Base-by-base conservation (phyloP, 2,888 invertebrate genomes). In the Coleophora deauratella region DNA sequence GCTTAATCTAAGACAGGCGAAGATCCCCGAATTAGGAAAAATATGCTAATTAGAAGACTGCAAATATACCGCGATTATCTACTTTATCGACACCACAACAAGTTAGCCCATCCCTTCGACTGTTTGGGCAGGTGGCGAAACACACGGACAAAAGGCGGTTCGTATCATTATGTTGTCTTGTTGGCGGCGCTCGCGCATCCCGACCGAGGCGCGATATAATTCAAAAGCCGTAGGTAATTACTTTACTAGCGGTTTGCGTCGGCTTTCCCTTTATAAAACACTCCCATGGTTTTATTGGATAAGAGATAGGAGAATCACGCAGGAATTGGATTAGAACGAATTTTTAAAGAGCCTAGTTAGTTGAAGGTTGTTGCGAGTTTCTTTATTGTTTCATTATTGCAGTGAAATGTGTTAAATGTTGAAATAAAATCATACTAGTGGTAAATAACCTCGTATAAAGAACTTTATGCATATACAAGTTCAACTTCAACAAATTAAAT, bases 121-220 rank as follows among this genome's bases (percentile, higher is more conserved):
- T 74, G 78, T 82, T 82, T 82, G 78, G 82, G 85, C 84, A 84
- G 84, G 85, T 85, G 85, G 85, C 80, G 80, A 84, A 84, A 80
- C 75, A 66, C 62, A 69, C 80, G 72, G 76, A 80, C 80, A 81
- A 81, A 77, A 74, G 76, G 65, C 70, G 67, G 67, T 62, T 68
- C 66, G 68, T 78, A 80, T 84, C 80, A 84, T 84, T 85, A 84
- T 78, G 72, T 73, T 84, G 85, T 84, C 85, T 84, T 80, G 84
- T 84, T 84, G 81, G 74, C 69, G 66, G 62, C 79, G 71, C 74
- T 64, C 62, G 78, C 72, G 77, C 80, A 73, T 78, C 77, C 60
- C 58, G 52, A 51, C 53, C 62, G 59, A 60, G 59, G 64, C 69
- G 72, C 71, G 70, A 71, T 76, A 66, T 52, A 60, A 68, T 74